Evolutionary conservation across 2,888 invertebrate genomes (phyloP).

Genomic region (Drosophila picticornis): DNA sequence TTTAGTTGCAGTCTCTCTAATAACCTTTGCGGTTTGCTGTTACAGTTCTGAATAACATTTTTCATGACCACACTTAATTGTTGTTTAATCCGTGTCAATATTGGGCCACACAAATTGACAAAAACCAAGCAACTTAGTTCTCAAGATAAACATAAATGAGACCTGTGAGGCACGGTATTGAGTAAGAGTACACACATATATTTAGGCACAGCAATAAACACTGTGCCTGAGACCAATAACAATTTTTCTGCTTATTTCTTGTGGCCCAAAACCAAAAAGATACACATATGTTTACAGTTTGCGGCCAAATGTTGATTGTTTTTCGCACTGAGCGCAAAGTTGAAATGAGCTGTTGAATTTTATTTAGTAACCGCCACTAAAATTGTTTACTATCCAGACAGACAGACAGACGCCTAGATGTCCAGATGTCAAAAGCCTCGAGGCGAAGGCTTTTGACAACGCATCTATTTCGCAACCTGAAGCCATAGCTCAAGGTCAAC

Average conservation of each 20-base stretch:
- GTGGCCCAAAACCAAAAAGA: constrained; percentile 1
- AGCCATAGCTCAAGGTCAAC: constrained; percentile 58
- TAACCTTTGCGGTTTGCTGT: constrained; percentile 26
- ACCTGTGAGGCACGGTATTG: constrained; percentile 14
- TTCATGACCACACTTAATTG: constrained; percentile 67
- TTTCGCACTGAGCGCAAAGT: constrained; percentile 52
- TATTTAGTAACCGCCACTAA: constrained; percentile 63
- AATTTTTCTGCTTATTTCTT: constrained; percentile 41
- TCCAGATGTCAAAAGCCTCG: constrained; percentile 55
- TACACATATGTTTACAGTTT: constrained; percentile 55
- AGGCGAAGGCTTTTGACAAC: constrained; percentile 22
- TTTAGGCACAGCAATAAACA: constrained; percentile 27
- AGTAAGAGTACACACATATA: not conserved
- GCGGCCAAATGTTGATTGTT: constrained; percentile 44
- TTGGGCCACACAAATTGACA: constrained; percentile 51
- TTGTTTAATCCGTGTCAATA: constrained; percentile 71
- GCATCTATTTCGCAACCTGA: constrained; percentile 34
- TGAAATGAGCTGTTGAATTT: constrained; percentile 66
- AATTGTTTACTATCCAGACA: constrained; percentile 60
- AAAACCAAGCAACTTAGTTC: constrained; percentile 36
- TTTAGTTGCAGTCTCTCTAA: constrained; percentile 8
- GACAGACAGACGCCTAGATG: constrained; percentile 1
- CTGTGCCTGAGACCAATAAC: constrained; percentile 40
- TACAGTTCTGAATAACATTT: constrained; percentile 64
- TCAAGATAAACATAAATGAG: constrained; percentile 38